Conservation (phyloP, 2,888 invertebrate species). For the Ochropacha duplaris region DNA sequence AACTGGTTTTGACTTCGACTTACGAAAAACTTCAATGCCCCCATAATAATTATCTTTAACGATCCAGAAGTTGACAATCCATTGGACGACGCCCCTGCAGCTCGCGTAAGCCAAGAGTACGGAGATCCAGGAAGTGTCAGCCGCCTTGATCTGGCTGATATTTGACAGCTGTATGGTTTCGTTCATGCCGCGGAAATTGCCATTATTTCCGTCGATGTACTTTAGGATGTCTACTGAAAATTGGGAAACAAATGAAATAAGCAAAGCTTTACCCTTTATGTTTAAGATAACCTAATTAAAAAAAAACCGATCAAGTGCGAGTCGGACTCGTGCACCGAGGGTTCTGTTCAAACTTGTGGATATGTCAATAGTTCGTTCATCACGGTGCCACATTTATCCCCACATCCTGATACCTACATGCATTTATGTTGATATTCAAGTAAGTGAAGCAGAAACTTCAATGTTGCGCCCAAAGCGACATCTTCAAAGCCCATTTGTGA, state of each 20-base stretch:
- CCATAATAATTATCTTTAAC: slow-evolving; percentile 65
- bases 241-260: too few relatives aligned
- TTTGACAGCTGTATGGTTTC: slow-evolving; percentile 19
- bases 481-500: not conserved
- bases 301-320: too few relatives aligned
- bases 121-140: slow-evolving; percentile 69
- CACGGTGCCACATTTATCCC: too few relatives aligned
- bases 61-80: slow-evolving; percentile 71
- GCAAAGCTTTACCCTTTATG: too few relatives aligned
- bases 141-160: slow-evolving; percentile 3
- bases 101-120: slow-evolving; percentile 60
- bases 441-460: not conserved
- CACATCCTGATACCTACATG: too few relatives aligned
- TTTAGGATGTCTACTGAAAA: slow-evolving; percentile 38
- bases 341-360: too few relatives aligned
- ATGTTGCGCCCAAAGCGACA: not conserved
- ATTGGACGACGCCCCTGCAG: slow-evolving; percentile 61
- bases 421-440: not conserved
- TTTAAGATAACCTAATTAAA: too few relatives aligned
- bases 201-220: slow-evolving; percentile 30
- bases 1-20: too few relatives aligned
- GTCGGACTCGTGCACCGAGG: too few relatives aligned
- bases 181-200: slow-evolving; percentile 32
- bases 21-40: slow-evolving; percentile 50
- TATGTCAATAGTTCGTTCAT: too few relatives aligned